Evolutionary conservation across 2,797 vertebrate genomes (phyloP), one percentile per base, ranked within the genome.

Genomic region (Emydoidea blandingii): DNA sequence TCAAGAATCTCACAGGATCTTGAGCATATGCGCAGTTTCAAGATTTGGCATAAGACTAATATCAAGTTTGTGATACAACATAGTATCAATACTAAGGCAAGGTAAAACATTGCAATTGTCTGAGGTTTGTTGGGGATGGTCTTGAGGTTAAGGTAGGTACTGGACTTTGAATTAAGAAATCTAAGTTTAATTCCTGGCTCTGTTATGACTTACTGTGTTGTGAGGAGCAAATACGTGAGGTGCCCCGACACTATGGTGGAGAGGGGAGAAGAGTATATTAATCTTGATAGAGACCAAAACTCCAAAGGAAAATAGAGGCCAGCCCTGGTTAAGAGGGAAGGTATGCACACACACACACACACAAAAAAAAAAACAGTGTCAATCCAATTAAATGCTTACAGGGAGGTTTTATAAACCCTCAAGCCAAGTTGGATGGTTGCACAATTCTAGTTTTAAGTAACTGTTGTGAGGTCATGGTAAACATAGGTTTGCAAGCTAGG

Each of bases 401-500:
- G 56, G 10, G 56, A 57, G 25, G 27, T 57, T 29, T 29, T 25
- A 56, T 25, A 56, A 56, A 10, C 21, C 54, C 23, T 56, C 54
- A 25, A 25, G 54, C 21, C 54, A 23, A 57, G 56, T 12, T 57
- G 12, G 56, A 57, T 57, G 27, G 56, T 59, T 59, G 57, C 27
- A 29, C 57, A 29, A 29, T 59, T 59, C 57, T 31, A 59, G 25
- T 59, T 59, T 12, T 27, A 27, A 59, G 27, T 59, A 31, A 59
- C 57, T 59, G 12, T 84, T 86, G 57, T 94, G 93, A 91, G 94
- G 92, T 59, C 12, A 59, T 3, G 57, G 25, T 31, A 74, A 84
- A 29, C 34, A 5, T 68, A 1, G 47, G 59, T 86, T 85, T 93
- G 44, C 74, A 59, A 89, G 94, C 23, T 27, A 89, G 84, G 62